These are phyloP conservation scores for Venusia cambrica DNA, from an alignment of 2,888 invertebrate genomes.

Conservation along the genomic window DNA sequence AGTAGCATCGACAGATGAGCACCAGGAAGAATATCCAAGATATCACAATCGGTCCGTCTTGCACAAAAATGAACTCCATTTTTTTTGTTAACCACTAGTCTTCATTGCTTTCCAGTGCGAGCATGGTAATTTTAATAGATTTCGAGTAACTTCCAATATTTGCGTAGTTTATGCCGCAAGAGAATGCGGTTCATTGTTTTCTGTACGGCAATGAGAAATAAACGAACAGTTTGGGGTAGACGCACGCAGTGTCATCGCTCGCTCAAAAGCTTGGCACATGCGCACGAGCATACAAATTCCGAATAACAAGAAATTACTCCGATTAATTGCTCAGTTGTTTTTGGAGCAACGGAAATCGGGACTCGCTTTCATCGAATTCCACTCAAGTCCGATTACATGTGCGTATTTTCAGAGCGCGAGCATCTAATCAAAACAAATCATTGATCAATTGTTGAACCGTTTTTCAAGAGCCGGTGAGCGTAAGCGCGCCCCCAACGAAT, in stretches of 20 bases:
- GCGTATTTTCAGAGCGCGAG: no score
- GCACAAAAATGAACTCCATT: slow-evolving; percentile 60
- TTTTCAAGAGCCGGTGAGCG: slow-evolving; percentile 46
- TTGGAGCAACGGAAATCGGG: slow-evolving; percentile 31
- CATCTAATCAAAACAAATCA: slow-evolving; percentile 23
- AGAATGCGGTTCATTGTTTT: slow-evolving; percentile 27
- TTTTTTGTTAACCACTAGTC: no score
- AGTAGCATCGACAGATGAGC: slow-evolving; percentile 69
- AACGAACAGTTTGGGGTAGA: slow-evolving; percentile 57
- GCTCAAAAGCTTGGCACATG: slow-evolving; percentile 67
- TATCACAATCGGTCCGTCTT: slow-evolving; percentile 66
- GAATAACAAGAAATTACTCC: slow-evolving; percentile 56
- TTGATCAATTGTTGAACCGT: slow-evolving; percentile 18
- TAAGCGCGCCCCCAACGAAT: slow-evolving; percentile 52
- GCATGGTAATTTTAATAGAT: slow-evolving; percentile 15
- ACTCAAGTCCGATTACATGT: no score
- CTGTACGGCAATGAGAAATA: slow-evolving; percentile 35
- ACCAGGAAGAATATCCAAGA: slow-evolving; percentile 71
- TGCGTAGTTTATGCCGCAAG: slow-evolving; percentile 11
- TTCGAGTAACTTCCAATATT: slow-evolving; percentile 14
- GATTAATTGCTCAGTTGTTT: slow-evolving; percentile 48
- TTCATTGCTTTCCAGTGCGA: no score
- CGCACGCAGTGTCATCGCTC: slow-evolving; percentile 67
- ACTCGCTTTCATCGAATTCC: slow-evolving; percentile 13
- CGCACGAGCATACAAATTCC: slow-evolving; percentile 56